A percentile compares a stretch with the other conserved stretches of the same genome.
Evolutionary conservation across 2,797 vertebrate species (phyloP).

Genomic region (Salmo trutta): DNA sequence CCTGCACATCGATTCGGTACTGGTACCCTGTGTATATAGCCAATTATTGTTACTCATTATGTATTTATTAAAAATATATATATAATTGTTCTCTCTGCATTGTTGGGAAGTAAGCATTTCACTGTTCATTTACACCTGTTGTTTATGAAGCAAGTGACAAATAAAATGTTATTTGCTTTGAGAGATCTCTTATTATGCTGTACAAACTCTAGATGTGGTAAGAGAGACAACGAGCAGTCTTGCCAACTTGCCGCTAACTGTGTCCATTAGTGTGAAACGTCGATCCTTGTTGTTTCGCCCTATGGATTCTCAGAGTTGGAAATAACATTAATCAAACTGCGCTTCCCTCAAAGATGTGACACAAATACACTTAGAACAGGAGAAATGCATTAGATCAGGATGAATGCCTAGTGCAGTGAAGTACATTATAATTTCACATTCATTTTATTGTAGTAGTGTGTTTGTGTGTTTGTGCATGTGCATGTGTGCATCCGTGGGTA

Average conservation of each 20-base stretch:
- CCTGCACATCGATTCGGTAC: no score
- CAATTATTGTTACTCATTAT: no score
- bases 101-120: no score
- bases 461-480: constrained; percentile 13
- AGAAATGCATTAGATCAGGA: constrained; percentile 51
- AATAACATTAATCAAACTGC: constrained; percentile 55
- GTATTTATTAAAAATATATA: no score
- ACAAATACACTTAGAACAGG: constrained; percentile 35
- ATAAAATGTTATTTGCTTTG: no score
- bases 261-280: constrained; percentile 52
- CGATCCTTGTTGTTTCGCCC: constrained; percentile 45
- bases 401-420: constrained; percentile 47
- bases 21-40: no score
- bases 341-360: constrained; percentile 31
- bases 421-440: constrained; percentile 42
- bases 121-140: no score
- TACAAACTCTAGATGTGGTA: constrained; percentile 21
- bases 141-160: no score
- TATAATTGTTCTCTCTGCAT: no score
- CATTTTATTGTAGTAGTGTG: constrained; percentile 26
- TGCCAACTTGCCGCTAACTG: constrained; percentile 31
- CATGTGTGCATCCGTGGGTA: neutral
- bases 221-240: constrained; percentile 34
- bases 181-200: constrained; percentile 16
- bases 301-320: constrained; percentile 35